Percentiles rank a stretch among this genome's conserved stretches.
phyloP scores from a whole-genome alignment of 2,797 vertebrate species.

The Streptopelia turtur region DNA sequence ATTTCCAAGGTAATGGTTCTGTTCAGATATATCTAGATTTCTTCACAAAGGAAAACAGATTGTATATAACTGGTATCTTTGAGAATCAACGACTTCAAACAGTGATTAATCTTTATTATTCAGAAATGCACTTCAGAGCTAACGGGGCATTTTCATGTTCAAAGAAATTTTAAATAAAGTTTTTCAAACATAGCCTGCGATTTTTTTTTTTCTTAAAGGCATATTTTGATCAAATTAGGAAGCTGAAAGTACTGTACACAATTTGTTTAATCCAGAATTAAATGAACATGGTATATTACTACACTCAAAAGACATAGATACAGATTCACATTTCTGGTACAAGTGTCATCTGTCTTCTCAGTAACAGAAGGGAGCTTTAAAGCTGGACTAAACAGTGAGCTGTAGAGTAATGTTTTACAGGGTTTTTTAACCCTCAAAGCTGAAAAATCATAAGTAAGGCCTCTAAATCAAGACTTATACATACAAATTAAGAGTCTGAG shows the following conservation, averaged over 20 bases:
- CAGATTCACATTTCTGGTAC: not conserved
- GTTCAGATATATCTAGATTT: not conserved
- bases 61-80: not conserved
- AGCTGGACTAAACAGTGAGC: not conserved
- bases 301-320: not conserved
- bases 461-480: not conserved
- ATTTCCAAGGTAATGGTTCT: not conserved
- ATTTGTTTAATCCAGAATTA: constrained; percentile 23
- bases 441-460: not conserved
- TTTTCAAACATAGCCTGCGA: not conserved
- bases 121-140: not conserved
- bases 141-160: constrained; percentile 9
- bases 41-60: not conserved
- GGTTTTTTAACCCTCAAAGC: not conserved
- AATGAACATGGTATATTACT: not conserved
- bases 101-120: not conserved
- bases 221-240: not conserved
- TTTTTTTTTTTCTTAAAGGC: not conserved
- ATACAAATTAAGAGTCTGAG: not conserved
- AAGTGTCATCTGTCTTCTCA: not conserved
- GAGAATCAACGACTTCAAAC: not conserved
- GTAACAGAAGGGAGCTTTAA: not conserved
- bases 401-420: not conserved
- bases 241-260: not conserved
- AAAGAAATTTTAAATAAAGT: not conserved